These are phyloP conservation scores for Drosophila mettleri DNA, from an alignment of 2,888 invertebrate species.

Conservation along the genomic window DNA sequence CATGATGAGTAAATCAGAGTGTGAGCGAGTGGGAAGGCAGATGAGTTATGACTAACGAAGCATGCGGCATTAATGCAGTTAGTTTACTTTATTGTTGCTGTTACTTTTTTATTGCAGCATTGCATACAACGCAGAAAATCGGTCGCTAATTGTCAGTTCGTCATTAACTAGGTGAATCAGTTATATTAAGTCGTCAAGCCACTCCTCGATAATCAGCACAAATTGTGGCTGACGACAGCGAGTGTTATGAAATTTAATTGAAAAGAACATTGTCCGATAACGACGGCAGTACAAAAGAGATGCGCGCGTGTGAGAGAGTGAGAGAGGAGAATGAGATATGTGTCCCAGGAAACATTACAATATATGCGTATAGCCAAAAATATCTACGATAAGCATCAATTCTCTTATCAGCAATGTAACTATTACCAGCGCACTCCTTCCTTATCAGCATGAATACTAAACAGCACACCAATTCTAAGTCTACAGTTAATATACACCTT, in stretches of 20 bases:
- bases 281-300: background rate
- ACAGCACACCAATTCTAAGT: background rate
- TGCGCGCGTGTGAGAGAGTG: background rate
- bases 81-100: background rate
- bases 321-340: conserved; percentile 1
- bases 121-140: conserved; percentile 34
- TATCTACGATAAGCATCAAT: conserved; percentile 20
- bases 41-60: conserved; percentile 34
- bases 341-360: conserved; percentile 14
- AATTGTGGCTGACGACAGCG: conserved; percentile 44
- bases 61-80: conserved; percentile 2
- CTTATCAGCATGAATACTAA: conserved; percentile 10
- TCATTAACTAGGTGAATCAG: conserved; percentile 61
- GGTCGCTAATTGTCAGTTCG: conserved; percentile 63
- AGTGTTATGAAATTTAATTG: conserved; percentile 50
- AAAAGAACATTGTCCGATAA: conserved; percentile 54
- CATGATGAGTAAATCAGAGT: background rate
- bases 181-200: conserved; percentile 36
- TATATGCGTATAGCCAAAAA: conserved; percentile 4
- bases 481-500: conserved; percentile 13
- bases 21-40: background rate
- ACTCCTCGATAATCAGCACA: conserved; percentile 39
- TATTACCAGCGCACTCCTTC: conserved; percentile 1
- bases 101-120: conserved; percentile 6
- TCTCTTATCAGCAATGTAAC: conserved; percentile 17